phyloP scores from a whole-genome alignment of 2,113 vertebrate species.

The Steatornis caripensis region DNA sequence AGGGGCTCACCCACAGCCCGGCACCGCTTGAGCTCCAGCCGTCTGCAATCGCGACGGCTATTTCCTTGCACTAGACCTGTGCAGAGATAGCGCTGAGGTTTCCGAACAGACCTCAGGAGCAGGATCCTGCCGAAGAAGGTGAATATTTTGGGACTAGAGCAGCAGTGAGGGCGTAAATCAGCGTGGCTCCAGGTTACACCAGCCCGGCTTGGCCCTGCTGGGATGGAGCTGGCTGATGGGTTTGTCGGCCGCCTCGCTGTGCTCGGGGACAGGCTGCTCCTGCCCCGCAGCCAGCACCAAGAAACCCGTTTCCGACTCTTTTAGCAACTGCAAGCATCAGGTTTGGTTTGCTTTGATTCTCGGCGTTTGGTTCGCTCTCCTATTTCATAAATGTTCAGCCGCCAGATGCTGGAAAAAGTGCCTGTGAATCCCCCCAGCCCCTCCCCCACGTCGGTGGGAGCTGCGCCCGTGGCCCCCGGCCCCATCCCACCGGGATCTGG shows the following conservation, averaged over 20 bases:
- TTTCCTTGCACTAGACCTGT: not conserved
- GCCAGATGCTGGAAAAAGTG: not conserved
- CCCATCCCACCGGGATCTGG: not conserved
- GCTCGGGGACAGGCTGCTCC: not conserved
- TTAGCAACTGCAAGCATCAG: not conserved
- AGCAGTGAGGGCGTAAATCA: not conserved
- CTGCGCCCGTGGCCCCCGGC: not conserved
- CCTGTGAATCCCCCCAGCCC: not conserved
- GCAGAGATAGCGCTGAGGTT: not conserved
- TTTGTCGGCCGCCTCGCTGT: not conserved
- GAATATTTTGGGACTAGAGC: not conserved
- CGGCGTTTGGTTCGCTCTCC: not conserved
- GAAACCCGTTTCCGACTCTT: not conserved
- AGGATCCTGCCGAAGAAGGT: not conserved
- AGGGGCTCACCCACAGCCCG: not conserved
- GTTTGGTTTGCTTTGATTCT: not conserved
- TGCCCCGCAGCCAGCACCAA: not conserved
- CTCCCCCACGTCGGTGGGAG: not conserved
- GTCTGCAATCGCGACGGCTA: not conserved
- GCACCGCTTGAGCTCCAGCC: not conserved
- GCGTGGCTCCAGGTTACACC: not conserved
- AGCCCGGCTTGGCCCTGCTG: not conserved
- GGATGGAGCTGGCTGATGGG: not conserved
- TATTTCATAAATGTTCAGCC: constrained; percentile 9
- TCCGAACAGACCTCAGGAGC: not conserved